These are phyloP conservation scores for Pontoporia blainvillei DNA, from an alignment of 2,113 vertebrate species.

Conservation along the genomic window DNA sequence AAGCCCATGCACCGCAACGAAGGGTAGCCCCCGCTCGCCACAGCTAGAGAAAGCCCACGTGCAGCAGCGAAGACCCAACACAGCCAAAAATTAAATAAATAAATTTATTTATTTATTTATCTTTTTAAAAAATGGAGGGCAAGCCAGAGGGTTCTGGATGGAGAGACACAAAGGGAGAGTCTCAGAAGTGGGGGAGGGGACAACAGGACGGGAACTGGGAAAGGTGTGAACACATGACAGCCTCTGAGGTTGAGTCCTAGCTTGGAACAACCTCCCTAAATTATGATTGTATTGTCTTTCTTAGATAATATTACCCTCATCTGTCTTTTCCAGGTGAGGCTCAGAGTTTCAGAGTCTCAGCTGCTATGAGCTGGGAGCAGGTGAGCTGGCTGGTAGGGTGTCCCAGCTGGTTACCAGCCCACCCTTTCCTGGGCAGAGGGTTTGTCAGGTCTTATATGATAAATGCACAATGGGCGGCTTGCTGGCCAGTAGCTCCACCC, in stretches of 20 bases:
- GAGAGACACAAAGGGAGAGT: not conserved
- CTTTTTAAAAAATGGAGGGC: not conserved
- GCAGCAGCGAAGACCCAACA: too few relatives aligned
- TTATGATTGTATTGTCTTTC: not conserved
- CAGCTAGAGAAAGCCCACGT: too few relatives aligned
- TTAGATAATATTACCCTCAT: rapidly evolving
- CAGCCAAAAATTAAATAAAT: too few relatives aligned
- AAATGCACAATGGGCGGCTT: not conserved
- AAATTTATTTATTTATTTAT: too few relatives aligned
- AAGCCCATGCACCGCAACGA: too few relatives aligned
- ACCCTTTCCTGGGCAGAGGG: not conserved
- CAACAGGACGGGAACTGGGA: too few relatives aligned
- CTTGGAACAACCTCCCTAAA: rapidly evolving
- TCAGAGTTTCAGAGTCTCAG: not conserved
- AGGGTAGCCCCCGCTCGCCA: too few relatives aligned
- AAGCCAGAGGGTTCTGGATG: not conserved
- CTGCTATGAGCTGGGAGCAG: not conserved
- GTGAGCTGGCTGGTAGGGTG: not conserved
- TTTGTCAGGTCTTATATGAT: not conserved
- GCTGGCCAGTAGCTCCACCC: not conserved
- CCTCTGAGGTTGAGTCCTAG: not conserved
- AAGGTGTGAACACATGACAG: not conserved
- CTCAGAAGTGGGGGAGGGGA: not conserved
- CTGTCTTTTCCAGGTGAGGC: not conserved
- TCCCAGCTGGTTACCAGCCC: rapidly evolving